Evolutionary conservation across 2,797 vertebrate genomes (phyloP), one percentile per base, ranked within the genome.

Genomic region (Bradypodion ventrale): DNA sequence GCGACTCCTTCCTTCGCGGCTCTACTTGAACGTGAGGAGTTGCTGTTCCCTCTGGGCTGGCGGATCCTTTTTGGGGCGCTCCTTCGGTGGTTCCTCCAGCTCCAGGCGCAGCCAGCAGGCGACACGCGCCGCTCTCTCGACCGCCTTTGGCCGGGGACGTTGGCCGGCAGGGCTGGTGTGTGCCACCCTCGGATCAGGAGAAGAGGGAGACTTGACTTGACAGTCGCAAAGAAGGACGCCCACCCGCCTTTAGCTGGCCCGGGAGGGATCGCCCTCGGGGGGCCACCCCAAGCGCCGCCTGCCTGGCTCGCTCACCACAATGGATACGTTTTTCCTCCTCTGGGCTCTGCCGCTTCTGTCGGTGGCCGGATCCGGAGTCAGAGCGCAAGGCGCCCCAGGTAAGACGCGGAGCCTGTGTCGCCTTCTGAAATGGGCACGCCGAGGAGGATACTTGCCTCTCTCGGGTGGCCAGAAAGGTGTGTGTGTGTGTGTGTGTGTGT

Each of bases 381-480:
- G 89, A 83, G 97, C 95, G 88, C 95, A 97, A 79, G 94, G 95
- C 87, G 97, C 95, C n/a, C n/a, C n/a, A 91, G 97, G 98, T 98
- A 96, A 98, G 97, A 91, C 91, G 25, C 32, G 46, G 37, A 84
- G 25, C 62, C 7, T 12, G 32, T 3, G 49, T 37, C 19, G 16
- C 27, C 8, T n/a, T 29, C 23, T 52, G 25, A 10, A 21, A 9
- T 25, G 6, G 52, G 52, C 16, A 56, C 56, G 52, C 5, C 15
- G 13, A 56, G 21, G 16, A 56, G n/a, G n/a, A n/a, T n/a, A 56
- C 21, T 56, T 56, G 19, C 52, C 52, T 56, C 21, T 56, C 21
- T 21, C 52, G 4, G 52, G 52, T 56, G 19, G 52, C 52, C 52
- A 56, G 52, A 19, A 15, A 52, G 52, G 5, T 52, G 46, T 49